Conservation (phyloP, 2,888 invertebrate genomes). For the Napeogenes inachia region DNA sequence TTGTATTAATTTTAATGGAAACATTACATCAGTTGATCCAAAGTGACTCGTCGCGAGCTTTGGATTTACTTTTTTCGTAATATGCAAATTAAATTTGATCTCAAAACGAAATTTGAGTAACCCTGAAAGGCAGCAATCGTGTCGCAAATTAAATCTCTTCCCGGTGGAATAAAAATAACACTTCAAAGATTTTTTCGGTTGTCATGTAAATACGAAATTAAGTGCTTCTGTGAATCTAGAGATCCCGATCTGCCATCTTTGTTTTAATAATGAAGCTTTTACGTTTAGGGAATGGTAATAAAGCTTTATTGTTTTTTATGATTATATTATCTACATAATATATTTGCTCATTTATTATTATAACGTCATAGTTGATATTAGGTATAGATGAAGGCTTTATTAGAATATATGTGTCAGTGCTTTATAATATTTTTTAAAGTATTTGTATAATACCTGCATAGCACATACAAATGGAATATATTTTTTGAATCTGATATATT, state of each 20-base stretch:
- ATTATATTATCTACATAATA: background rate
- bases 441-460: too few species aligned
- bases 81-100: constrained; percentile 32
- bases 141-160: constrained; percentile 33
- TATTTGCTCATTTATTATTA: too few species aligned
- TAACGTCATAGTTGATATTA: too few species aligned
- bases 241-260: constrained; percentile 22
- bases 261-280: constrained; percentile 17
- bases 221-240: constrained; percentile 22
- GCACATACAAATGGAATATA: too few species aligned
- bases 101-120: constrained; percentile 24
- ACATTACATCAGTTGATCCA: constrained; percentile 3
- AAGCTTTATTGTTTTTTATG: background rate
- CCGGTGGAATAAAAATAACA: constrained; percentile 26
- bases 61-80: constrained; percentile 15
- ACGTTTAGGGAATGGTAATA: constrained; percentile 1
- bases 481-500: too few species aligned
- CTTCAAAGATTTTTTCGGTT: constrained; percentile 24
- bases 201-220: constrained; percentile 28
- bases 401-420: too few species aligned
- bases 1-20: constrained; percentile 4
- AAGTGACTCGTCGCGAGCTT: constrained; percentile 4
- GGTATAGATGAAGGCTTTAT: too few species aligned
- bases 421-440: too few species aligned
- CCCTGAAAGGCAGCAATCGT: constrained; percentile 30